A percentile compares a stretch with the other conserved stretches of the same genome.
phyloP scores from a whole-genome alignment of 2,888 invertebrate genomes.

The Phorcus lineatus region DNA sequence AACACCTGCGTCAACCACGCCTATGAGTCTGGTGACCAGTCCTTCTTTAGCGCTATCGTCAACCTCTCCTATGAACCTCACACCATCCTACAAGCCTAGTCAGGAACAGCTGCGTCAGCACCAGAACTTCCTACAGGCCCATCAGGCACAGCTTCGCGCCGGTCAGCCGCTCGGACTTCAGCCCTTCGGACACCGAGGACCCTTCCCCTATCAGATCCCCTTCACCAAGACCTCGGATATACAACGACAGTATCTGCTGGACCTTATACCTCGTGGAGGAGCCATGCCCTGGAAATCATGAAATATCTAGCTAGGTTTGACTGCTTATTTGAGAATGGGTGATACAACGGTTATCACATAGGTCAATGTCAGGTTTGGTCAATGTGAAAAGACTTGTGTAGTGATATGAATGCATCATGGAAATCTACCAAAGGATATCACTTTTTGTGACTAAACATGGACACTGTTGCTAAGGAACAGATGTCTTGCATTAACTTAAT shows the following conservation, averaged over 20 bases:
- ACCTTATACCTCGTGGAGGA: constrained; percentile 84
- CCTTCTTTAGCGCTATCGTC: constrained; percentile 34
- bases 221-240: constrained; percentile 74
- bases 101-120: constrained; percentile 71
- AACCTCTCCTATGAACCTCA: constrained; percentile 50
- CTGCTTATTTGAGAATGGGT: too few relatives aligned
- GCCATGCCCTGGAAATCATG: constrained; percentile 59
- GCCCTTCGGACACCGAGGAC: constrained; percentile 67
- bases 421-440: too few relatives aligned
- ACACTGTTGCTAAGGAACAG: too few relatives aligned
- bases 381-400: too few relatives aligned
- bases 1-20: background rate
- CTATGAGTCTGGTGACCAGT: constrained; percentile 34
- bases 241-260: constrained; percentile 95
- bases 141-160: constrained; percentile 73
- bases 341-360: too few relatives aligned
- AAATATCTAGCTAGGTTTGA: background rate
- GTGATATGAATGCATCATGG: too few relatives aligned
- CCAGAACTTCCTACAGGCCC: constrained; percentile 71
- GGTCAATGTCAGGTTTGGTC: too few relatives aligned
- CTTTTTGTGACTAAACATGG: too few relatives aligned
- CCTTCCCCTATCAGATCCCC: constrained; percentile 69
- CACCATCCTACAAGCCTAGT: constrained; percentile 61
- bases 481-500: too few relatives aligned
- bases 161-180: constrained; percentile 66